Evolutionary conservation across 2,113 vertebrate species (phyloP).

Genomic region (Pholis gunnellus): DNA sequence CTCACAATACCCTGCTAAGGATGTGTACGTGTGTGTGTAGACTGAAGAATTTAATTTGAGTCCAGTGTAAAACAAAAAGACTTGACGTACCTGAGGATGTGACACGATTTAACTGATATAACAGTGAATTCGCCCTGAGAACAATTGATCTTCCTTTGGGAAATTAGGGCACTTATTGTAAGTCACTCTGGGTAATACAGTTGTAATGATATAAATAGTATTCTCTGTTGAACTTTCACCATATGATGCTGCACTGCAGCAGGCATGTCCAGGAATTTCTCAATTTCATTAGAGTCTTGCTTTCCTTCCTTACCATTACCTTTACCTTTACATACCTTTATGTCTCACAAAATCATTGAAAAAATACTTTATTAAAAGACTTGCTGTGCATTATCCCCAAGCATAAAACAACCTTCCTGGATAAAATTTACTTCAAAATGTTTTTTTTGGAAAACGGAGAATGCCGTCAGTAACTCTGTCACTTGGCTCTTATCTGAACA

Average conservation of each 20-base stretch:
- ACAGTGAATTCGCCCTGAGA: not conserved
- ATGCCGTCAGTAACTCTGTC: slow-evolving; percentile 10
- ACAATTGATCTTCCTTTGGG: not conserved
- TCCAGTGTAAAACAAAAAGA: not conserved
- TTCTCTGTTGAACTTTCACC: not conserved
- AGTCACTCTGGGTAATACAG: not conserved
- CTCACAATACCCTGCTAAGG: slow-evolving; percentile 45
- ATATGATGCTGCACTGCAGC: not conserved
- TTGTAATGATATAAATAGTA: not conserved
- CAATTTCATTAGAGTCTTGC: not conserved
- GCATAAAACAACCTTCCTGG: not conserved
- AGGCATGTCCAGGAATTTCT: not conserved
- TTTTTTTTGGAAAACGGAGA: not conserved
- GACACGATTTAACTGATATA: not conserved
- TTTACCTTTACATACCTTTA: not conserved
- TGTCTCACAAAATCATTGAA: not conserved
- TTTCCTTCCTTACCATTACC: not conserved
- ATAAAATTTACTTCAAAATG: not conserved
- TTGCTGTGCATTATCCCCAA: slow-evolving; percentile 7
- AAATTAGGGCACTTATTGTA: not conserved
- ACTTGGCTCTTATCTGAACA: slow-evolving; percentile 31
- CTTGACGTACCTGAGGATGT: not conserved
- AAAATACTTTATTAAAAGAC: not conserved
- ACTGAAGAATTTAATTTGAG: not conserved
- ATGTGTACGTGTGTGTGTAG: slow-evolving; percentile 20